Conservation (phyloP, 2,888 invertebrate genomes). For the Galerucella pusilla region DNA sequence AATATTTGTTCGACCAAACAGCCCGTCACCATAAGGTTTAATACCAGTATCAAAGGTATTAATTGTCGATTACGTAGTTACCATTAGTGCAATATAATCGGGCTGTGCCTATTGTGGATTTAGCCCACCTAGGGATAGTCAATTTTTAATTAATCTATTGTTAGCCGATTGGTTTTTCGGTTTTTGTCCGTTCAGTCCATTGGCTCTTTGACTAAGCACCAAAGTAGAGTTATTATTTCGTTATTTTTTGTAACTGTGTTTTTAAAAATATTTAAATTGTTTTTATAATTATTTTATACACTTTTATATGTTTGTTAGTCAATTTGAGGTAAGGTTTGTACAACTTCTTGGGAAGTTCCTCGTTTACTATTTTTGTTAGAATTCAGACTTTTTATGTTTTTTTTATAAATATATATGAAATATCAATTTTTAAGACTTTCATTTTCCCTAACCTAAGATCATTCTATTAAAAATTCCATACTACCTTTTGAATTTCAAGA, state of each 20-base stretch:
- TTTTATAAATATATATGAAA: slow-evolving; percentile 65
- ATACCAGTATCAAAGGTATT: slow-evolving; percentile 47
- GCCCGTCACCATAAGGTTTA: slow-evolving; percentile 47
- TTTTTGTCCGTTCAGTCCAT: slow-evolving; percentile 59
- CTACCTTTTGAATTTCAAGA: too few relatives aligned
- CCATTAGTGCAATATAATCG: slow-evolving; percentile 66
- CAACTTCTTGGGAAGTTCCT: slow-evolving; percentile 63
- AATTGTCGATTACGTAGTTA: slow-evolving; percentile 60
- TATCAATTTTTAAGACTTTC: slow-evolving; percentile 66
- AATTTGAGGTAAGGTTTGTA: slow-evolving; percentile 63
- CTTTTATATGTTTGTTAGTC: slow-evolving; percentile 66
- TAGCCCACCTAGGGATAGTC: slow-evolving; percentile 64
- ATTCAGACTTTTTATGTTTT: slow-evolving; percentile 66
- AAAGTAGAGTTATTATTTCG: slow-evolving; percentile 62
- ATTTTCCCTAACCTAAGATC: slow-evolving; percentile 57
- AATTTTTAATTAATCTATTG: slow-evolving; percentile 64
- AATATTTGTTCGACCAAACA: slow-evolving; percentile 28
- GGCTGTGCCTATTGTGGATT: slow-evolving; percentile 56
- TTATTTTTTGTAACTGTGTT: slow-evolving; percentile 61
- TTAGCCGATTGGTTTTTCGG: slow-evolving; percentile 62
- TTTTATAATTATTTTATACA: slow-evolving; percentile 66
- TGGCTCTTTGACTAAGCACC: slow-evolving; percentile 63
- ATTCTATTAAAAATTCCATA: too few relatives aligned
- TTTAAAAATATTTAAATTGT: slow-evolving; percentile 63
- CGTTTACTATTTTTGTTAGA: slow-evolving; percentile 66